Evolutionary conservation across 2,113 vertebrate genomes (phyloP), one percentile per base, ranked within the genome.

Genomic region (Strix uralensis): DNA sequence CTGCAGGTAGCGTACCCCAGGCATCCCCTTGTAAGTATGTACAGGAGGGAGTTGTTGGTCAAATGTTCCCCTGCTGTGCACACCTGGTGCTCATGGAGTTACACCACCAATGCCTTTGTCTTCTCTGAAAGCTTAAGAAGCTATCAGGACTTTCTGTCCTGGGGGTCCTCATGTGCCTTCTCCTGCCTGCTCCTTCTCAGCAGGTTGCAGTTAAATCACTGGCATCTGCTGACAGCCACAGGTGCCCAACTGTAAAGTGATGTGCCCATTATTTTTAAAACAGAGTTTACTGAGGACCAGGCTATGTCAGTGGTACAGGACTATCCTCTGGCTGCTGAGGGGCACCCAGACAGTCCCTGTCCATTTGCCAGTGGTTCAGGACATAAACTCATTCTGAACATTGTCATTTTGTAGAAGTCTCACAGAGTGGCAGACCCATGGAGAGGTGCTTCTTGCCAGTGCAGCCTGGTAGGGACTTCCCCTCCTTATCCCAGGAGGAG

Each of bases 241-340:
- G 46, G 8, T 46, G 18, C 55, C 32, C 26, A 38, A 0, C 32
- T 1, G 1, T 10, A 2, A 21, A 44, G n/a, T 44, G 62, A 9
- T 25, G 55, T 3, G 21, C 38, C 29, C 15, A 1, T 23, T 46
- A 10, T 14, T 62, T n/a, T 67, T 67, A 23, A 54, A 52, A 22
- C 38, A 34, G 69, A 19, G 34, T 8, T 16, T 44, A 25, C 79
- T 47, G 29, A 36, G 63, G 19, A 19, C 36, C 54, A 32, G 61
- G 27, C 57, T 10, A 40, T 20, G 55, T 7, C 59, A 4, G 10
- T 13, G 44, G 47, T 58, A 11, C 63, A 26, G 62, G 52, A 51
- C 51, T 8, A 1, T 54, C 17, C n/a, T 22, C 47, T 54, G 36
- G 40, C 46, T 61, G n/a, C 42, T 1, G 2, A 54, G 54, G 47